phyloP scores from a whole-genome alignment of 2,888 invertebrate species.

The Macaria liturata region DNA sequence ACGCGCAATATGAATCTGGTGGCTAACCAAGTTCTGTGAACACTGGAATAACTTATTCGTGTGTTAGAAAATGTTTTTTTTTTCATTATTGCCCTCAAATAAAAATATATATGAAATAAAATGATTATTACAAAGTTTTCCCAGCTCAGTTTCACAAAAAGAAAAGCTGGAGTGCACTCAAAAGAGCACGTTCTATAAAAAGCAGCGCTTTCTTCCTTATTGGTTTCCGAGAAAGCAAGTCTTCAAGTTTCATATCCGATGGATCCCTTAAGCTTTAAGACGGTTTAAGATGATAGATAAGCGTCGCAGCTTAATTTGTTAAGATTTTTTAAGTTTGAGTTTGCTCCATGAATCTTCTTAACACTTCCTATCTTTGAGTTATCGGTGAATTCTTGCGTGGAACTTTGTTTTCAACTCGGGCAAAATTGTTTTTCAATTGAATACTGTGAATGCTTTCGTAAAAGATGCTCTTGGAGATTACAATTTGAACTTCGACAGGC shows the following conservation, averaged over 20 bases:
- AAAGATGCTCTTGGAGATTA: conserved; percentile 9
- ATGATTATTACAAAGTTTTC: too few relatives aligned
- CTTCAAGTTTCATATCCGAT: conserved; percentile 8
- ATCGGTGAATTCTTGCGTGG: conserved; percentile 9
- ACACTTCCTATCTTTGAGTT: conserved; percentile 14
- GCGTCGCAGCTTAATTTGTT: conserved; percentile 10
- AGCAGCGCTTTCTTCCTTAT: conserved; percentile 7
- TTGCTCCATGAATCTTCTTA: conserved; percentile 15
- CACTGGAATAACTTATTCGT: too few relatives aligned
- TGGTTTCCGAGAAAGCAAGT: conserved; percentile 8
- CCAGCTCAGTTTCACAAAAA: too few relatives aligned
- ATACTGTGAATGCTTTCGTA: conserved; percentile 11
- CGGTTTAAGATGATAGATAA: conserved; percentile 12
- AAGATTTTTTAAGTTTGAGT: conserved; percentile 15
- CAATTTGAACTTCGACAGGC: conserved; percentile 3
- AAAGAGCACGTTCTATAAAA: conserved; percentile 7
- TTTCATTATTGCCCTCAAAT: neutral
- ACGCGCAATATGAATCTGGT: neutral
- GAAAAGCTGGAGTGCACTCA: neutral
- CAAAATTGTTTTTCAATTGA: conserved; percentile 16
- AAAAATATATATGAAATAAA: too few relatives aligned
- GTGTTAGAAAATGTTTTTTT: neutral
- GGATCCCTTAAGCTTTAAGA: conserved; percentile 1
- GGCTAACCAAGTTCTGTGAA: too few relatives aligned
- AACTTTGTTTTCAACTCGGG: conserved; percentile 15